Evolutionary conservation across 2,797 vertebrate genomes (phyloP).

Genomic region (Clarias laeviceps): DNA sequence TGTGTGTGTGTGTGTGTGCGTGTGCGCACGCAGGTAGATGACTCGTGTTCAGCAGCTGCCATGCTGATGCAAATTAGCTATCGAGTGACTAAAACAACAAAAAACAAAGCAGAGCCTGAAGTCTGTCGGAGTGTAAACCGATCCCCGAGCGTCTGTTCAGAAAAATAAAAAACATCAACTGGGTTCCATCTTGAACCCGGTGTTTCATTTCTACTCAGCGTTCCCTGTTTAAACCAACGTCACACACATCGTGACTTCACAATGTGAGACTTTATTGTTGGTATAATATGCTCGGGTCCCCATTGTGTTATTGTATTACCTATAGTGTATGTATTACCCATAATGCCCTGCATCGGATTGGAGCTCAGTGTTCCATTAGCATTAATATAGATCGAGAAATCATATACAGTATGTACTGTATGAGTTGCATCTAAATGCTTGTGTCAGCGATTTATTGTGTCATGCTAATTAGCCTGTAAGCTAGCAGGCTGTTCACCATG

Average conservation of each 20-base stretch:
- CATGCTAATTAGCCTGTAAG: too few species aligned
- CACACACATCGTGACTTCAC: too few species aligned
- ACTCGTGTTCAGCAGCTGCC: slow-evolving; percentile 70
- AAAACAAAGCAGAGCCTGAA: slow-evolving; percentile 62
- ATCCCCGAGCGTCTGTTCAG: slow-evolving; percentile 17
- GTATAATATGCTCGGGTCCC: background rate
- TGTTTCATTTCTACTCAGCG: background rate
- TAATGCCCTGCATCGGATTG: background rate
- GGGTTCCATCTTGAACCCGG: background rate
- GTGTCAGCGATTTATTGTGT: background rate
- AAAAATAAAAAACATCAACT: background rate
- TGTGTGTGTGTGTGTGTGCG: rapidly evolving
- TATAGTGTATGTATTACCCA: background rate
- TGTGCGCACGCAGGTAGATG: slow-evolving; percentile 48
- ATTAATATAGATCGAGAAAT: background rate
- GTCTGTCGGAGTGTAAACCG: slow-evolving; percentile 52
- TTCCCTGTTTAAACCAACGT: background rate
- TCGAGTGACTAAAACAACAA: slow-evolving; percentile 76
- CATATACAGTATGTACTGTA: too few species aligned
- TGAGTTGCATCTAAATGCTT: background rate
- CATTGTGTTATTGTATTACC: background rate
- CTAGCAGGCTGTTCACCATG: too few species aligned
- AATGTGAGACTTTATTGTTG: background rate
- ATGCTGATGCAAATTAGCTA: slow-evolving; percentile 72
- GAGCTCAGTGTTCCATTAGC: background rate